Conservation (phyloP, 2,888 invertebrate genomes). For the Drosophila prolongata region DNA sequence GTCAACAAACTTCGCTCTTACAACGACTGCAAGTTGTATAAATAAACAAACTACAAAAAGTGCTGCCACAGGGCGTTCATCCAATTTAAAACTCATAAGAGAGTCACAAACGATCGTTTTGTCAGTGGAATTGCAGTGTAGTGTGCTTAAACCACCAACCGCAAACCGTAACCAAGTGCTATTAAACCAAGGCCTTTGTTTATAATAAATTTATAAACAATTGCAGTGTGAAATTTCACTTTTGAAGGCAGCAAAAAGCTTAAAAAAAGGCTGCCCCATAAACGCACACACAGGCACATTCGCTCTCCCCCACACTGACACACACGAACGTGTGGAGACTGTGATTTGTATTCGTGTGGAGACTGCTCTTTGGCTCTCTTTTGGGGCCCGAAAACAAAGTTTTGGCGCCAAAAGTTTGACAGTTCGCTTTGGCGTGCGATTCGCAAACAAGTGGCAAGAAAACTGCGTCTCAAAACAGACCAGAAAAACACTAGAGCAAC, state of each 20-base stretch:
- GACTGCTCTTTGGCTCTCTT: slow-evolving; percentile 25
- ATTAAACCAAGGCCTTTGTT: slow-evolving; percentile 53
- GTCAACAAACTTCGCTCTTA: slow-evolving; percentile 13
- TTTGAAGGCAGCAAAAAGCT: slow-evolving; percentile 53
- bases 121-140: slow-evolving; percentile 8
- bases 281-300: slow-evolving; percentile 32
- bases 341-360: slow-evolving; percentile 32
- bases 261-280: slow-evolving; percentile 40
- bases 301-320: slow-evolving; percentile 25
- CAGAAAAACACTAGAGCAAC: slow-evolving; percentile 5
- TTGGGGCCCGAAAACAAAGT: slow-evolving; percentile 66
- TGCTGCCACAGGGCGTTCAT: slow-evolving; percentile 9
- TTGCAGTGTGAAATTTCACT: slow-evolving; percentile 56
- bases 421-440: slow-evolving; percentile 56
- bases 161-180: slow-evolving; percentile 38
- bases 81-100: background rate
- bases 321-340: slow-evolving; percentile 57
- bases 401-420: slow-evolving; percentile 82
- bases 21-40: slow-evolving; percentile 24
- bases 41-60: slow-evolving; percentile 43
- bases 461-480: slow-evolving; percentile 59
- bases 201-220: slow-evolving; percentile 71
- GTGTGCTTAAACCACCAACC: background rate
- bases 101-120: slow-evolving; percentile 2
- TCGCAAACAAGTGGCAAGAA: slow-evolving; percentile 68